Evolutionary conservation across 1,140 invertebrate genomes (phyloP).

Genomic region (Luehdorfia chinensis): DNA sequence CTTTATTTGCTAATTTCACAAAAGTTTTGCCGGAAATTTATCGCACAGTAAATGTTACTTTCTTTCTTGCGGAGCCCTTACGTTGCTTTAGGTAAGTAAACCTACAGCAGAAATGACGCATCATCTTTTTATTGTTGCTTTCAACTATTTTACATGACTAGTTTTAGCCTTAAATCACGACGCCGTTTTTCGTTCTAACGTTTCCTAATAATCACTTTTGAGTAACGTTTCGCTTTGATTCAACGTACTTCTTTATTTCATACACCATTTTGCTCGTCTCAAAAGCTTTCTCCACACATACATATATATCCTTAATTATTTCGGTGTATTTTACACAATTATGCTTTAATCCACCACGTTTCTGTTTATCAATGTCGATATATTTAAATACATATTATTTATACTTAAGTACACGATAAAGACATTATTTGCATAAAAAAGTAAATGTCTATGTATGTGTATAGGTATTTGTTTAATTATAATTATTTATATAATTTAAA

Average conservation of each 20-base stretch:
- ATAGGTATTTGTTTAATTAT: too few relatives aligned
- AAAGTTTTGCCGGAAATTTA: conserved; percentile 50
- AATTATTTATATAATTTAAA: too few relatives aligned
- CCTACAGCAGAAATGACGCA: conserved; percentile 48
- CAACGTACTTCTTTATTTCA: conserved; percentile 45
- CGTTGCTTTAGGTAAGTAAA: conserved; percentile 74
- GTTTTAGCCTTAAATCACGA: conserved; percentile 49
- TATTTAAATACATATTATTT: too few relatives aligned
- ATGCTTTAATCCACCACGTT: conserved; percentile 20
- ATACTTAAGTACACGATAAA: too few relatives aligned
- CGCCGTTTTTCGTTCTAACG: conserved; percentile 41
- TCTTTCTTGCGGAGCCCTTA: conserved; percentile 77
- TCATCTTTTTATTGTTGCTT: conserved; percentile 61
- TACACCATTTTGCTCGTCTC: conserved; percentile 42
- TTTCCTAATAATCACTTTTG: conserved; percentile 54
- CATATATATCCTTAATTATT: conserved; percentile 24
- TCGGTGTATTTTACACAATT: conserved; percentile 23
- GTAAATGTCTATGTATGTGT: too few relatives aligned
- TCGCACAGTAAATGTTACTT: conserved; percentile 75
- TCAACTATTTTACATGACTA: conserved; percentile 27
- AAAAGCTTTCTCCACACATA: conserved; percentile 45
- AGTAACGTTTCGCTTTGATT: conserved; percentile 77
- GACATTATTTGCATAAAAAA: too few relatives aligned
- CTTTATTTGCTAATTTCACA: conserved; percentile 44
- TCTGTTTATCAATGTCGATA: not conserved